phyloP scores from a whole-genome alignment of 2,888 invertebrate genomes.

The Odontothrips loti region DNA sequence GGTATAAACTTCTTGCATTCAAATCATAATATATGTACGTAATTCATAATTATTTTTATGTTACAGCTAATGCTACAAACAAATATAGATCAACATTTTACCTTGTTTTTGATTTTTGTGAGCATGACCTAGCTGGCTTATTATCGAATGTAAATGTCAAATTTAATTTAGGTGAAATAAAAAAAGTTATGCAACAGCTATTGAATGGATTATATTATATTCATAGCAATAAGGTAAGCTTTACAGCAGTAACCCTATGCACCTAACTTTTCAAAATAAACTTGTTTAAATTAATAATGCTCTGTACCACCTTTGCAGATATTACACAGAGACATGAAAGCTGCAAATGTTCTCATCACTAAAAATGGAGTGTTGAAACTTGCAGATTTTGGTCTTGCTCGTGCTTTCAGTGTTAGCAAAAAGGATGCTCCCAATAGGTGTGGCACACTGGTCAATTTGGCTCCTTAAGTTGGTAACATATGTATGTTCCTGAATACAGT shows the following conservation, averaged over 20 bases:
- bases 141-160: constrained; percentile 92
- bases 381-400: constrained; percentile 95
- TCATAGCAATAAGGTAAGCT: constrained; percentile 78
- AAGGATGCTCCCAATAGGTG: constrained; percentile 72
- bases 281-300: constrained; percentile 6
- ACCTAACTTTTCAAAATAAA: constrained; percentile 24
- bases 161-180: constrained; percentile 94
- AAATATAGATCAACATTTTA: constrained; percentile 85
- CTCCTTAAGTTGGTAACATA: neutral
- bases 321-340: constrained; percentile 96
- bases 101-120: constrained; percentile 96
- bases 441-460: constrained; percentile 31
- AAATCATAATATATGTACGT: too few relatives aligned
- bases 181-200: constrained; percentile 85
- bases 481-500: constrained; percentile 5
- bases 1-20: neutral
- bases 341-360: constrained; percentile 95
- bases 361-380: constrained; percentile 90
- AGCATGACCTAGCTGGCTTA: constrained; percentile 95
- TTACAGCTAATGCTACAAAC: constrained; percentile 60
- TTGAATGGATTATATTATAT: constrained; percentile 91
- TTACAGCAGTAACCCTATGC: neutral
- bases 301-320: constrained; percentile 51
- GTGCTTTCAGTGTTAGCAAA: constrained; percentile 86
- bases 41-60: constrained; percentile 31